Evolutionary conservation across 2,888 invertebrate species (phyloP), one percentile per base, ranked within the genome.

Genomic region (Latrodectus hesperus): DNA sequence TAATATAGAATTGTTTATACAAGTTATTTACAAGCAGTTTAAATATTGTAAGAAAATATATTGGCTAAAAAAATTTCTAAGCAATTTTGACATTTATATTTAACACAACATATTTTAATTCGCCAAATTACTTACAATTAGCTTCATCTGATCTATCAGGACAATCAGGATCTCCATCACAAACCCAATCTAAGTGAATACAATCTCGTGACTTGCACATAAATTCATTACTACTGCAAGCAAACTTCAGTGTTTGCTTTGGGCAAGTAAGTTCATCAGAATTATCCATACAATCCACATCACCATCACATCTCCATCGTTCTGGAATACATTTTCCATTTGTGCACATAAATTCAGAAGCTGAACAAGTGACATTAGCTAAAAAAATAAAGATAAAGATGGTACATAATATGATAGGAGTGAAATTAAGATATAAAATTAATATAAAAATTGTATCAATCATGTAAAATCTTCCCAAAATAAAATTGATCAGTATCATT

Each of bases 261-360:
- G 87, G 88, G 65, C 90, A 90, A 11, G 80, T 83, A 1, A 49
- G 12, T 73, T 91, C 91, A 70, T 91, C 91, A 0, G 90, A 90
- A 1, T 88, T 81, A 22, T 90, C 90, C 52, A 71, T 38, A 77
- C 91, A 91, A 76, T 91, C 91, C 90, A 96, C 94, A 93, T 94
- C 95, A 0, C 92, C 94, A 73, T 91, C 91, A 71, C 91, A 91
- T 0, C 84, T 78, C 90, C 90, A 91, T 8, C 88, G 78, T 12
- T 85, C 68, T 5, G 90, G 89, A n/a, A 91, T 90, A 77, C 91
- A 91, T 51, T 90, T 89, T 76, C 93, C 93, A 92, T 95, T 93
- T 26, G 91, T 91, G 90, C 96, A 96, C 55, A 92, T 92, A 91
- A 95, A 96, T 0, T 94, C 95, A 0, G 93, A 93, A 5, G 84